Evolutionary conservation across 2,797 vertebrate genomes (phyloP).

Genomic region (Martes flavigula): DNA sequence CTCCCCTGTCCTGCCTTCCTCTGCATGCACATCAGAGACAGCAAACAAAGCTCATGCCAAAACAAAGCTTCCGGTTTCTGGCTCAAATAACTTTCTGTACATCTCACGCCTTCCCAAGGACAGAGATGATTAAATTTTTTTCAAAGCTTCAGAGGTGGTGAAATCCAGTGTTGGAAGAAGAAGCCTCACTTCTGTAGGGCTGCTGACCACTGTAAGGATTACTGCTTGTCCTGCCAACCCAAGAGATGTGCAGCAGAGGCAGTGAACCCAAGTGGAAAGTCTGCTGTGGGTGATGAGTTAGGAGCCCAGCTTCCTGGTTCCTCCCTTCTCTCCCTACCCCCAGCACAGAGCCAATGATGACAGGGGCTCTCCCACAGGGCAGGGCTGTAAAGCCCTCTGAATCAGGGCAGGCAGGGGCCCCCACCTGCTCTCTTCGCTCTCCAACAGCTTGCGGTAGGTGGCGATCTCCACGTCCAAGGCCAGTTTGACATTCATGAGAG

Average conservation of each 20-base stretch:
- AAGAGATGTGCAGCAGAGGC: background rate
- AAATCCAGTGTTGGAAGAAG: background rate
- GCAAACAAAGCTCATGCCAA: background rate
- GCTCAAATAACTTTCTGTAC: background rate
- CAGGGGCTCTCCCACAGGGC: background rate
- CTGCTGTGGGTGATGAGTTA: background rate
- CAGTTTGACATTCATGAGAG: slow-evolving; percentile 90
- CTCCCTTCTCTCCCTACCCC: no score
- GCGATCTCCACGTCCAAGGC: slow-evolving; percentile 92
- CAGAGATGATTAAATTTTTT: background rate
- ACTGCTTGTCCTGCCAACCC: background rate
- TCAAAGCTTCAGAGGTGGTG: background rate
- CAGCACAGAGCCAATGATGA: no score
- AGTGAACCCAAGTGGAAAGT: background rate
- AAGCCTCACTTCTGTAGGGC: background rate
- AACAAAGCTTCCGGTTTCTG: background rate
- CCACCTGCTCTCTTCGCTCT: slow-evolving; percentile 87
- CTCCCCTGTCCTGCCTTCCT: background rate
- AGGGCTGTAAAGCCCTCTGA: background rate
- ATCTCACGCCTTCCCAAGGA: background rate
- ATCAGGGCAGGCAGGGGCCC: background rate
- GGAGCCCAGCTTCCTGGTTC: background rate
- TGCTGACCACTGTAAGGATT: background rate
- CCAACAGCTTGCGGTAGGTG: slow-evolving; percentile 90
- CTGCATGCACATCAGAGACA: accelerated